phyloP scores from a whole-genome alignment of 2,888 invertebrate genomes.

The Baronia brevicornis region DNA sequence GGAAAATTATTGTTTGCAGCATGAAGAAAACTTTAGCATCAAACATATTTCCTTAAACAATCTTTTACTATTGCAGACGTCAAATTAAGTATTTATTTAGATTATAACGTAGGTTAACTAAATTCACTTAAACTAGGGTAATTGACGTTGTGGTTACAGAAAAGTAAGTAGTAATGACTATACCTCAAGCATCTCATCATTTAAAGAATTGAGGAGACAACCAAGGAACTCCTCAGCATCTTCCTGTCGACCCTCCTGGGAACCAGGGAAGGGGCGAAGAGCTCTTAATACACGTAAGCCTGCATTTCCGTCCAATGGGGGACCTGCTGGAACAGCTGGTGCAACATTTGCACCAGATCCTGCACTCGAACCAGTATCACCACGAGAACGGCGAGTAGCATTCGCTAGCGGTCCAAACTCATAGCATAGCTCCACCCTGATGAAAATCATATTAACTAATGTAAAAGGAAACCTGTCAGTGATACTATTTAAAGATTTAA shows the following conservation, averaged over 20 bases:
- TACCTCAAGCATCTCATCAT: slow-evolving; percentile 97
- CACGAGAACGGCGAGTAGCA: slow-evolving; percentile 50
- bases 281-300: slow-evolving; percentile 90
- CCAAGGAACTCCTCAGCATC: slow-evolving; percentile 98
- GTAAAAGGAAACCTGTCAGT: too few relatives aligned
- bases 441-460: slow-evolving; percentile 15
- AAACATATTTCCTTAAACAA: too few relatives aligned
- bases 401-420: slow-evolving; percentile 84
- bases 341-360: slow-evolving; percentile 46
- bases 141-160: too few relatives aligned
- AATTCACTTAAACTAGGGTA: too few relatives aligned
- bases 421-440: slow-evolving; percentile 84
- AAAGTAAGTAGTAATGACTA: too few relatives aligned
- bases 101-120: too few relatives aligned
- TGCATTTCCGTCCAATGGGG: slow-evolving; percentile 92
- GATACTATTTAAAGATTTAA: neutral
- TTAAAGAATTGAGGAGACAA: slow-evolving; percentile 92
- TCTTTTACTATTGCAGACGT: too few relatives aligned
- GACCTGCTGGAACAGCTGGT: slow-evolving; percentile 78
- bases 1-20: too few relatives aligned
- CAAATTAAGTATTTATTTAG: too few relatives aligned
- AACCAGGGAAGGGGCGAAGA: slow-evolving; percentile 77
- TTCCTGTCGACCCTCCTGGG: slow-evolving; percentile 93
- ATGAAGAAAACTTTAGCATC: too few relatives aligned
- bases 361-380: slow-evolving; percentile 56